Percentiles rank a stretch among this genome's conserved stretches.
phyloP scores from a whole-genome alignment of 2,113 vertebrate species.

The Ameiurus melas region DNA sequence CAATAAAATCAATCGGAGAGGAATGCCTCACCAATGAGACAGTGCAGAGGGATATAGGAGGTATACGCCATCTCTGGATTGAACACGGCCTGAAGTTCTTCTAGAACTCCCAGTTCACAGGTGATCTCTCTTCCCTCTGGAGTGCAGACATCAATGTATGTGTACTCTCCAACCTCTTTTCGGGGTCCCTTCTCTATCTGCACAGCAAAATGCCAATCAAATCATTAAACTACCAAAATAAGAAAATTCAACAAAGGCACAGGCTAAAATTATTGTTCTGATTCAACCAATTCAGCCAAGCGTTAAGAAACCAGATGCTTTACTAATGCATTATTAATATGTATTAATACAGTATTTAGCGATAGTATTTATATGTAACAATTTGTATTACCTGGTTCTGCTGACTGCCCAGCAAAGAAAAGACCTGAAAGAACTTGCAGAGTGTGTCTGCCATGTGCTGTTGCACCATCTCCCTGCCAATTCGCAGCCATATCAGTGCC shows the following conservation, averaged over 20 bases:
- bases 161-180: conserved; percentile 74
- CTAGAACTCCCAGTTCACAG: conserved; percentile 77
- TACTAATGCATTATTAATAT: neutral
- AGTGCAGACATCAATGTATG: conserved; percentile 74
- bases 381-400: conserved; percentile 77
- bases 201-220: conserved; percentile 7
- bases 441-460: conserved; percentile 91
- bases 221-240: neutral
- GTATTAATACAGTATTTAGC: neutral
- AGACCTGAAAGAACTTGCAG: conserved; percentile 84
- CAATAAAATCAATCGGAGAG: neutral
- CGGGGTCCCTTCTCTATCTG: conserved; percentile 67
- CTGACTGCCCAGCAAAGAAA: conserved; percentile 82
- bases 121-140: conserved; percentile 68
- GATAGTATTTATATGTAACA: neutral
- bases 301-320: neutral
- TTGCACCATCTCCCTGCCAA: conserved; percentile 97
- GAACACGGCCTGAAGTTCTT: conserved; percentile 92
- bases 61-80: conserved; percentile 92
- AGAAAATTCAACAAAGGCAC: neutral
- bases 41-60: conserved; percentile 93
- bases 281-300: neutral
- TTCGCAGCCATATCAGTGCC: conserved; percentile 91
- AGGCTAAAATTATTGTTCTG: too few species aligned
- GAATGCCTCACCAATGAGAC: conserved; percentile 83